Conservation (phyloP, 2,113 vertebrate genomes). For the Maccullochella peelii region DNA sequence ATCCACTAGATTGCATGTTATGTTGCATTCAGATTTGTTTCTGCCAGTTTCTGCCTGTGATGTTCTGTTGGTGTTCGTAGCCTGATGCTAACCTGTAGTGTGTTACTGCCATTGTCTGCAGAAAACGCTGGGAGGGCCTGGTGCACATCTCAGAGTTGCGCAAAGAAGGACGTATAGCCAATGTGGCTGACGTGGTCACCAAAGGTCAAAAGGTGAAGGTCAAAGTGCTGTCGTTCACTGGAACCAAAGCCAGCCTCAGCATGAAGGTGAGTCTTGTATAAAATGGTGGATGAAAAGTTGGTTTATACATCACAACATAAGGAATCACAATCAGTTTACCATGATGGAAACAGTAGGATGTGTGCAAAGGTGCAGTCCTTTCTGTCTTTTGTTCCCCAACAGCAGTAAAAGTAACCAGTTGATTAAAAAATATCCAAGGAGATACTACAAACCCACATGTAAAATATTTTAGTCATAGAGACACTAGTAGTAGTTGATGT, state of each 20-base stretch:
- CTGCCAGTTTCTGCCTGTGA: not conserved
- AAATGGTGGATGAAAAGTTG: not conserved
- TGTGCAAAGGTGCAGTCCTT: not conserved
- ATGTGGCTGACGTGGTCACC: constrained; percentile 94
- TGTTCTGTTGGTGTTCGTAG: not conserved
- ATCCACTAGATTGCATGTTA: not conserved
- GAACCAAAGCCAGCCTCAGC: constrained; percentile 94
- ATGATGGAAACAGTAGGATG: not conserved
- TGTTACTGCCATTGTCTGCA: constrained; percentile 52
- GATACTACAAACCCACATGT: no score
- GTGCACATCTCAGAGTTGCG: constrained; percentile 95
- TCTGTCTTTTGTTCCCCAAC: not conserved
- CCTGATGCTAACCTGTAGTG: not conserved
- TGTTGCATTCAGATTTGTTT: no score
- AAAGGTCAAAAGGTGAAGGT: constrained; percentile 95
- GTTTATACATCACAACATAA: not conserved
- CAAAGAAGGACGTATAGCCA: constrained; percentile 92
- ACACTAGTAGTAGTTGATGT: not conserved
- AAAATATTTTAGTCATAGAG: not conserved
- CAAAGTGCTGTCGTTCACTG: constrained; percentile 94
- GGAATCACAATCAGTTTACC: not conserved
- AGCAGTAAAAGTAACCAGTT: no score
- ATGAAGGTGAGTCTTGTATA: constrained; percentile 89
- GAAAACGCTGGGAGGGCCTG: constrained; percentile 95
- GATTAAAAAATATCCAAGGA: not conserved